Evolutionary conservation across 2,797 vertebrate genomes (phyloP).

Genomic region (Xyrichtys novacula): DNA sequence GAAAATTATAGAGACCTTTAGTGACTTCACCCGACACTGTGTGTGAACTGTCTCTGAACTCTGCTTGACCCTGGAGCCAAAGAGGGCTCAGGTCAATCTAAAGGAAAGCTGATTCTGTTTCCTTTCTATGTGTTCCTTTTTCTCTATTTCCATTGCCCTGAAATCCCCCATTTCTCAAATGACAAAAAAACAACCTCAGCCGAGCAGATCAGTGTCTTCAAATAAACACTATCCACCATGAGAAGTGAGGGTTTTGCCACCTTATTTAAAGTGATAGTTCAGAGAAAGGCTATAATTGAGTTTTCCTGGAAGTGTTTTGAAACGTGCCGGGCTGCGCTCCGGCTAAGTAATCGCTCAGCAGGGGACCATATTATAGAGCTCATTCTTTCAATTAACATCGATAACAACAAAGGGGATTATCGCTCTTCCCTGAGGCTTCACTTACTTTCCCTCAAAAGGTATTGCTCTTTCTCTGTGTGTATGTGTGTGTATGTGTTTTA

Average conservation of each 20-base stretch:
- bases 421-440: constrained; percentile 37
- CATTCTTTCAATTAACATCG: constrained; percentile 77
- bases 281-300: constrained; percentile 44
- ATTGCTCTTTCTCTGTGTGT: constrained; percentile 24
- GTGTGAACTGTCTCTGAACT: constrained; percentile 52
- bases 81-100: constrained; percentile 22
- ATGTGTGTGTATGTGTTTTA: not conserved
- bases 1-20: constrained; percentile 31
- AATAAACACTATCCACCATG: constrained; percentile 23
- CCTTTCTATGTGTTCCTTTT: constrained; percentile 2
- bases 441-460: constrained; percentile 43
- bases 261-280: constrained; percentile 57
- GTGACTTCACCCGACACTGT: constrained; percentile 45
- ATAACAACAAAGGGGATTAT: constrained; percentile 77
- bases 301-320: constrained; percentile 74
- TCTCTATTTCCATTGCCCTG: not conserved
- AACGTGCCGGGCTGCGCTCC: constrained; percentile 48
- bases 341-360: constrained; percentile 69
- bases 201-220: constrained; percentile 39
- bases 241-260: constrained; percentile 26
- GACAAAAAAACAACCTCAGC: constrained; percentile 14
- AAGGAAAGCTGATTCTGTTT: constrained; percentile 28
- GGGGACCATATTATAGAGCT: constrained; percentile 67
- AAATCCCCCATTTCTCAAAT: constrained; percentile 19
- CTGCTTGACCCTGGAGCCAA: constrained; percentile 38